Conservation (phyloP, 2,797 vertebrate species). For the Arnoldichthys spilopterus region DNA sequence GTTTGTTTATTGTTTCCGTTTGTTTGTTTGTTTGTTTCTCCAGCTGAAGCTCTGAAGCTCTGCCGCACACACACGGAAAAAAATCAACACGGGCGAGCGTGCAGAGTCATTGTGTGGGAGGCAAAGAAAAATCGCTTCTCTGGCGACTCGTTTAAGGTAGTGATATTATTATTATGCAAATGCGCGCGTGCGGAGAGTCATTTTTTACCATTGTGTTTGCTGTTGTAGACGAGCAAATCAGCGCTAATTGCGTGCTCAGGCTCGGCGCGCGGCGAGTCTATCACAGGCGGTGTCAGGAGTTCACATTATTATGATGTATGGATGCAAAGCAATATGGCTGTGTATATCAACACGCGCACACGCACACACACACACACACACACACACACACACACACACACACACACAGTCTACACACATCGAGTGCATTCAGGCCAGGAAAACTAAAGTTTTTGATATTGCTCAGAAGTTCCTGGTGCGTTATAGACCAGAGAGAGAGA, state of each 20-base stretch:
- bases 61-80: constrained; percentile 37
- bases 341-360: constrained; percentile 57
- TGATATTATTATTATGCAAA: constrained; percentile 68
- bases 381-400: constrained; percentile 31
- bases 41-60: constrained; percentile 43
- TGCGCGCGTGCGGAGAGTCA: constrained; percentile 53
- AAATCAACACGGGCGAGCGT: constrained; percentile 32
- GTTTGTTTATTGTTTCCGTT: constrained; percentile 34
- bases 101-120: constrained; percentile 48
- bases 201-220: constrained; percentile 64
- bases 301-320: constrained; percentile 63
- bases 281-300: constrained; percentile 58
- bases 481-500: not conserved
- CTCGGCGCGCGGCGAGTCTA: constrained; percentile 52
- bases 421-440: constrained; percentile 1
- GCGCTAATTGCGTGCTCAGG: constrained; percentile 61
- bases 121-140: constrained; percentile 60
- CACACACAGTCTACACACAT: constrained; percentile 16
- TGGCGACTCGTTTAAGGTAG: constrained; percentile 61
- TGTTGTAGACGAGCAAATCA: constrained; percentile 63
- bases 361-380: constrained; percentile 16
- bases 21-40: constrained; percentile 34
- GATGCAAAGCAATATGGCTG: constrained; percentile 42
- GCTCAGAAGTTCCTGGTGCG: not conserved
- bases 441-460: not conserved